Base-by-base conservation (phyloP, 2,888 invertebrate species). In the Ormyrus nitidulus region DNA sequence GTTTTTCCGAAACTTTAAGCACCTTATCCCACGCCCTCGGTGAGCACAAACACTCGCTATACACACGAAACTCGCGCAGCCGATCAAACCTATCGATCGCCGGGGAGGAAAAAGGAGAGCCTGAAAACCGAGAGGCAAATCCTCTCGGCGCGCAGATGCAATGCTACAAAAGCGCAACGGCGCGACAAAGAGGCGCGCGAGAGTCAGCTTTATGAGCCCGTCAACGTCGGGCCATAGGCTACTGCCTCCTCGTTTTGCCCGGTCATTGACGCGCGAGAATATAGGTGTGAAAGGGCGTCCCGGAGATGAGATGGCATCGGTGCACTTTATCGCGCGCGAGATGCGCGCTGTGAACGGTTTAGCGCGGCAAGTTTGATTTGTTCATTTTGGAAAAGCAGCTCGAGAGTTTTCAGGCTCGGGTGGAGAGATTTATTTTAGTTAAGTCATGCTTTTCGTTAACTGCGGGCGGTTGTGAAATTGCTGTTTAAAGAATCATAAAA, bases 91-190 rank as follows among this genome's bases (percentile, higher is more conserved):
- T n/a, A n/a, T 11, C 11, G 53, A 53, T 8, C n/a, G 10, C 56
- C 13, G 34, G 34, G 6, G 0, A 61, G 5, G 44, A 61, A 58
- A 11, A 19, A 19, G 19, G 19, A 19, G 6, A 2, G 6, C 58
- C n/a, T 61, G 34, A 61, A 61, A 34, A 61, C 11, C 19, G 61
- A 61, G 34, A 10, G 13, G 58, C 34, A 61, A 61, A 61, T 61
- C 61, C 61, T 61, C 34, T 19, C 9, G 53, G 53, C 53, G 53
- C 5, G 61, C 61, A 61, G 61, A 61, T 61, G 61, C 34, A 61
- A 34, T 34, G 9, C 19, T 61, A 61, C 61, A 61, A 61, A 61
- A 61, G 61, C 6, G 19, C 61, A 58, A 61, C 61, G 61, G 19
- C 53, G 34, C 53, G 53, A 53, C 53, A 53, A 58, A 61, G 61